Evolutionary conservation across 2,113 vertebrate species (phyloP).

Genomic region (Perca schrenkii): DNA sequence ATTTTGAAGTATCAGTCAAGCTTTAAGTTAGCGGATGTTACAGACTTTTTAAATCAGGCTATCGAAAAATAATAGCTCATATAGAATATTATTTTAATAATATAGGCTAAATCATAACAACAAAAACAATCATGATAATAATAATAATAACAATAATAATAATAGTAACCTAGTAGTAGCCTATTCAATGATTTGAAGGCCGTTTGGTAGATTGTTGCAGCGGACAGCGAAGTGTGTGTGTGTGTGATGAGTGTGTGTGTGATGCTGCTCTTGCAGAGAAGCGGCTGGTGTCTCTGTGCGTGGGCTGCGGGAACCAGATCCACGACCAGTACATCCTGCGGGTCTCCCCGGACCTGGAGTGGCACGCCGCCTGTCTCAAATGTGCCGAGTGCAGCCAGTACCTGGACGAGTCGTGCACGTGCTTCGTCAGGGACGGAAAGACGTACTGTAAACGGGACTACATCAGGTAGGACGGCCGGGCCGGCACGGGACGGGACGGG

Average conservation of each 20-base stretch:
- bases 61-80: background rate
- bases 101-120: background rate
- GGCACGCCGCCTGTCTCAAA: slow-evolving; percentile 99
- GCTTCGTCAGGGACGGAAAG: slow-evolving; percentile 99
- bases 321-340: slow-evolving; percentile 99
- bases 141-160: slow-evolving; percentile 12
- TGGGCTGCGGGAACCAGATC: slow-evolving; percentile 99
- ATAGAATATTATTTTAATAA: background rate
- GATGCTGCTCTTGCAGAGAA: slow-evolving; percentile 87
- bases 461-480: slow-evolving; percentile 90
- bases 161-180: background rate
- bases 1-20: background rate
- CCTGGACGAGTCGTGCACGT: slow-evolving; percentile 98
- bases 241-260: slow-evolving; percentile 23
- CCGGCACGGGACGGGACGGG: background rate
- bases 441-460: slow-evolving; percentile 99
- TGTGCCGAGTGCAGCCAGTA: slow-evolving; percentile 99
- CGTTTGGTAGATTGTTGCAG: background rate
- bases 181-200: background rate
- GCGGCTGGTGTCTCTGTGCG: slow-evolving; percentile 97
- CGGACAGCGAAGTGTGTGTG: background rate
- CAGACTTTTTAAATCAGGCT: background rate
- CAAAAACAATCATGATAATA: background rate
- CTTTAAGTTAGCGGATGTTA: background rate
- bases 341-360: slow-evolving; percentile 99